A percentile compares a stretch with the other conserved stretches of the same genome.
Conservation (phyloP, 2,888 invertebrate species). For the Diplolepis rosae region DNA sequence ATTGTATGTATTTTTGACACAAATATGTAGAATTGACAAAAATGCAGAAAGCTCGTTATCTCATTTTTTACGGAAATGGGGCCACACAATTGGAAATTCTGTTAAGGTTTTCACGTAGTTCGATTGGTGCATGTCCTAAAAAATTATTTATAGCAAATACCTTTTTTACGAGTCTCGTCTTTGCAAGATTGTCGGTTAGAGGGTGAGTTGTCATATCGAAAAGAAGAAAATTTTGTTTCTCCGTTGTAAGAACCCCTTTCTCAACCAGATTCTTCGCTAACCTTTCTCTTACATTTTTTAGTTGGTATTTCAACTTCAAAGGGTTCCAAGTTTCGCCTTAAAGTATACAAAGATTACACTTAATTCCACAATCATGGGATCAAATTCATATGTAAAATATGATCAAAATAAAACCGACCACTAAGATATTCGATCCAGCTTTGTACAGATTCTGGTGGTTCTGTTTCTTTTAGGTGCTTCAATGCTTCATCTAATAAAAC, state of each 20-base stretch:
- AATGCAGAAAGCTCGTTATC: too few species aligned
- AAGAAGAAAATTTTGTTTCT: constrained; percentile 99
- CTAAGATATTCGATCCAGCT: constrained; percentile 99
- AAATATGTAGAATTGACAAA: too few species aligned
- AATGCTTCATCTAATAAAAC: constrained; percentile 95
- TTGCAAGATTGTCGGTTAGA: constrained; percentile 94
- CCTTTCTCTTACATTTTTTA: constrained; percentile 98
- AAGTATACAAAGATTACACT: constrained; percentile 49
- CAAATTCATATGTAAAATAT: background rate
- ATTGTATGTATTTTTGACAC: too few species aligned
- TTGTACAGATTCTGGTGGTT: constrained; percentile 97
- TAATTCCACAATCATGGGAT: background rate
- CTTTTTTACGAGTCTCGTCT: constrained; percentile 97
- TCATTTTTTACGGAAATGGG: too few species aligned
- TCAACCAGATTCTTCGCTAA: constrained; percentile 99
- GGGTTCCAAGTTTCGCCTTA: constrained; percentile 99
- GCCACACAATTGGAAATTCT: too few species aligned
- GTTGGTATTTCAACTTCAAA: constrained; percentile 96
- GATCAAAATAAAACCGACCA: constrained; percentile 78
- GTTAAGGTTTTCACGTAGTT: too few species aligned
- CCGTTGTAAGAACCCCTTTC: constrained; percentile 98
- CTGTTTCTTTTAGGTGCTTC: constrained; percentile 98
- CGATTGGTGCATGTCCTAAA: too few species aligned
- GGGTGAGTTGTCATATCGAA: constrained; percentile 99
- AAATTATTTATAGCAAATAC: too few species aligned